phyloP scores from a whole-genome alignment of 1,140 invertebrate genomes.

The Campoletis sonorensis region DNA sequence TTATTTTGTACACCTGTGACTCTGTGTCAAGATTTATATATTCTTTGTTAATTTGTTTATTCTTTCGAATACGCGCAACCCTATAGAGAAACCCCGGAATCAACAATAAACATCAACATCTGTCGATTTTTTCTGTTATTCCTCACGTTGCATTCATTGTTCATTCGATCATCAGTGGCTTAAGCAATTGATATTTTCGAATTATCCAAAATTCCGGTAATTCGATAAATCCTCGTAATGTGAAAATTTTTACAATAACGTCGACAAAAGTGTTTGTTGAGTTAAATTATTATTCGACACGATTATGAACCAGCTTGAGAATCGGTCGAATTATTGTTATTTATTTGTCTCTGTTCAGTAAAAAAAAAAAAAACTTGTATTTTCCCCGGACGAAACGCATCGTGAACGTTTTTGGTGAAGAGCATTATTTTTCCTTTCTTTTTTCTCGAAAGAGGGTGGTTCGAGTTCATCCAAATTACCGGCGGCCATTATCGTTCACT shows the following conservation, averaged over 20 bases:
- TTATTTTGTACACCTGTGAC: neutral
- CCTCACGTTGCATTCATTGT: no score
- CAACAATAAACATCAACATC: neutral
- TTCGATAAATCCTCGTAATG: no score
- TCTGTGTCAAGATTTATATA: neutral
- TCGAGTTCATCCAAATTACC: slow-evolving; percentile 66
- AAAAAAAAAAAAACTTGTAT: neutral
- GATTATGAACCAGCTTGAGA: no score
- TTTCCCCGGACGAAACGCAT: neutral
- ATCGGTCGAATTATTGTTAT: neutral
- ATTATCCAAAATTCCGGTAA: no score
- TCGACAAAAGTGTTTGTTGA: no score
- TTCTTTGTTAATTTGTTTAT: slow-evolving; percentile 37
- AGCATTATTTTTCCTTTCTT: neutral
- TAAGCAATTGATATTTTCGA: no score
- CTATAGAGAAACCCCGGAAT: neutral
- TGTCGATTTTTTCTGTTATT: neutral
- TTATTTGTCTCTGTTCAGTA: neutral
- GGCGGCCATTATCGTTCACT: slow-evolving; percentile 67
- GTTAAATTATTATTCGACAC: no score
- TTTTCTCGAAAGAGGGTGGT: slow-evolving; percentile 48
- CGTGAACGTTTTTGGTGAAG: neutral
- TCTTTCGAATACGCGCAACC: neutral
- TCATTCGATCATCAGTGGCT: no score
- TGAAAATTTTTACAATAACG: no score